phyloP scores from a whole-genome alignment of 2,797 vertebrate species.

The Oryzias sinensis region DNA sequence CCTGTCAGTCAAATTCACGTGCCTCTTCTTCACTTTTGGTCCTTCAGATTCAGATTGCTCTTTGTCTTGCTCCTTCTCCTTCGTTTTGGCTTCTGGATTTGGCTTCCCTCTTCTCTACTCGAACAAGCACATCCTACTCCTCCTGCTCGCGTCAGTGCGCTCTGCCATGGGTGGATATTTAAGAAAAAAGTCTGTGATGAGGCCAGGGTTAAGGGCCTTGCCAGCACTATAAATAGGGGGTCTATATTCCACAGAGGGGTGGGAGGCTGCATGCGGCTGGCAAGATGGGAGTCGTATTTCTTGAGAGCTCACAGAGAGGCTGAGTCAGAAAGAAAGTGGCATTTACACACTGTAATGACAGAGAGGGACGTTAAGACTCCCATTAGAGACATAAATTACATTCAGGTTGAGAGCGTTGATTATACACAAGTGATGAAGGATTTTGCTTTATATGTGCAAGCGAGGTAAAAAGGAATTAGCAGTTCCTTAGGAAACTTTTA shows the following conservation, averaged over 20 bases:
- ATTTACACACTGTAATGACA: conserved; percentile 76
- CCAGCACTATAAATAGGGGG: conserved; percentile 82
- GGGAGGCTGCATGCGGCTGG: conserved; percentile 72
- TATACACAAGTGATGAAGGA: conserved; percentile 55
- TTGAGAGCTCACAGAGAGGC: conserved; percentile 61
- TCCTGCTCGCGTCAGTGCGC: conserved; percentile 45
- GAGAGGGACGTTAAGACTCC: conserved; percentile 57
- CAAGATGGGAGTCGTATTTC: conserved; percentile 75
- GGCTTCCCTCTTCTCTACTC: conserved; percentile 33
- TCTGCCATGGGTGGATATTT: conserved; percentile 56
- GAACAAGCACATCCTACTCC: conserved; percentile 49
- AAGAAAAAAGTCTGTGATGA: conserved; percentile 65
- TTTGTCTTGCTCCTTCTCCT: conserved; percentile 34
- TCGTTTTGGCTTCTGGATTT: conserved; percentile 33
- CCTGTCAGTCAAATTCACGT: conserved; percentile 48
- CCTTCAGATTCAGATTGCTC: conserved; percentile 33
- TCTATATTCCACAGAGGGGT: conserved; percentile 80
- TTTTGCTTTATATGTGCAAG: conserved; percentile 41
- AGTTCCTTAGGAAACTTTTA: conserved; percentile 54
- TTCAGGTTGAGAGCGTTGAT: conserved; percentile 58
- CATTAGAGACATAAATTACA: conserved; percentile 70
- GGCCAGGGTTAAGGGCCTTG: conserved; percentile 66
- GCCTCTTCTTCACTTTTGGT: conserved; percentile 27
- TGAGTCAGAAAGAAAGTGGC: conserved; percentile 69
- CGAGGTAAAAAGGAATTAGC: conserved; percentile 43